phyloP scores from a whole-genome alignment of 64 coral and sea anemone genomes.

The Montipora efflorescens region DNA sequence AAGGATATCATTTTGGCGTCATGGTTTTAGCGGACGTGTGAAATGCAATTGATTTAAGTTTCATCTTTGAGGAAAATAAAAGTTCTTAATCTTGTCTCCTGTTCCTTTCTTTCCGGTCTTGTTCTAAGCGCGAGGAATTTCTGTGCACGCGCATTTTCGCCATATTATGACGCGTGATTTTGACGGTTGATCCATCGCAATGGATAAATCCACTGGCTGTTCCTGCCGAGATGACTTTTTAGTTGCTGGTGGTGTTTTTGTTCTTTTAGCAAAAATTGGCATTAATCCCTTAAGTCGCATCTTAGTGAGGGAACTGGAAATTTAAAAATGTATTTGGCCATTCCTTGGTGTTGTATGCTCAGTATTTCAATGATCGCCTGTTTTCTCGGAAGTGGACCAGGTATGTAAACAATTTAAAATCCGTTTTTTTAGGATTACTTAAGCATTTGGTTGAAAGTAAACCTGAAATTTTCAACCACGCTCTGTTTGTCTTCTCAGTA shows the following conservation, averaged over 20 bases:
- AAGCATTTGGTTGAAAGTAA: too few species aligned
- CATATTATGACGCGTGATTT: not conserved
- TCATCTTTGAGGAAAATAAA: too few species aligned
- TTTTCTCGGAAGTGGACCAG: constrained; percentile 22
- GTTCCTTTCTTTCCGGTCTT: not conserved
- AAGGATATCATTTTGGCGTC: too few species aligned
- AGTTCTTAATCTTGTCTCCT: not conserved
- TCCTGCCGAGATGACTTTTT: too few species aligned
- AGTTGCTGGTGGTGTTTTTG: too few species aligned
- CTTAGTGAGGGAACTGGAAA: not conserved
- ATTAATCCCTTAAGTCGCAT: too few species aligned
- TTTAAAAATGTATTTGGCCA: not conserved
- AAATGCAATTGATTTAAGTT: too few species aligned
- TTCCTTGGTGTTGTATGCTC: not conserved
- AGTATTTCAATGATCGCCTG: not conserved
- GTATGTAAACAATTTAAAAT: not conserved
- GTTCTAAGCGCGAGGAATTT: not conserved
- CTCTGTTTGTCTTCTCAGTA: too few species aligned
- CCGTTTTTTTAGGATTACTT: not conserved
- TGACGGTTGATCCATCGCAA: not conserved
- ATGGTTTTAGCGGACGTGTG: too few species aligned
- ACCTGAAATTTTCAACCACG: too few species aligned
- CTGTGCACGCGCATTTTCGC: not conserved
- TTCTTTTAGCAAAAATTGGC: too few species aligned
- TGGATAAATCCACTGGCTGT: too few species aligned